phyloP scores from a whole-genome alignment of 1,140 invertebrate genomes.

The Bombus waltoni region DNA sequence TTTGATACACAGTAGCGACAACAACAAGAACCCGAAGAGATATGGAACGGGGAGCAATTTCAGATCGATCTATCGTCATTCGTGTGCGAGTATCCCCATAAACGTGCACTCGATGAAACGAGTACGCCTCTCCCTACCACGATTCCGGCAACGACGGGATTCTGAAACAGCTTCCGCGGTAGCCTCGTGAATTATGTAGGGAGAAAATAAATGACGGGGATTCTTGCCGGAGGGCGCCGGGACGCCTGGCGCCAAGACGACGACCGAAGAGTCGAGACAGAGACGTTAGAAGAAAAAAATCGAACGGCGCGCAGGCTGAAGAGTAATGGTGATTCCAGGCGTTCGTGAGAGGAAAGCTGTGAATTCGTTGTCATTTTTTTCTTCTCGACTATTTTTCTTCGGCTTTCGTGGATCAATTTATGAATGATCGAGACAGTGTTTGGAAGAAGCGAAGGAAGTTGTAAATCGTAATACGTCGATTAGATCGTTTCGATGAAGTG shows the following conservation, averaged over 20 bases:
- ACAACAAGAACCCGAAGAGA: neutral
- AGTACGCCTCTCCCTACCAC: conserved; percentile 2
- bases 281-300: conserved; percentile 6
- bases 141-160: neutral
- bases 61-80: conserved; percentile 32
- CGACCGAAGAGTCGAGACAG: conserved; percentile 5
- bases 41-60: conserved; percentile 11
- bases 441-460: neutral
- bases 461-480: neutral
- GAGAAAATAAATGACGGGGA: conserved; percentile 74
- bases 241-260: conserved; percentile 76
- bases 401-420: neutral
- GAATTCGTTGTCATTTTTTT: neutral
- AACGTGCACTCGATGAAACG: neutral
- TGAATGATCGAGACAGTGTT: neutral
- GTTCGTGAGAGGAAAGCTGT: neutral
- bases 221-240: conserved; percentile 67
- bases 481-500: neutral
- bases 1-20: neutral
- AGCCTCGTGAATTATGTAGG: conserved; percentile 69
- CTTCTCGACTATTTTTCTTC: too few species aligned
- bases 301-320: neutral
- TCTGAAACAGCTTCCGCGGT: conserved; percentile 29
- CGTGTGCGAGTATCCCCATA: neutral
- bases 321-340: neutral